Conservation (phyloP, 2,888 invertebrate genomes). For the Scelioninae gen. 1 region DNA sequence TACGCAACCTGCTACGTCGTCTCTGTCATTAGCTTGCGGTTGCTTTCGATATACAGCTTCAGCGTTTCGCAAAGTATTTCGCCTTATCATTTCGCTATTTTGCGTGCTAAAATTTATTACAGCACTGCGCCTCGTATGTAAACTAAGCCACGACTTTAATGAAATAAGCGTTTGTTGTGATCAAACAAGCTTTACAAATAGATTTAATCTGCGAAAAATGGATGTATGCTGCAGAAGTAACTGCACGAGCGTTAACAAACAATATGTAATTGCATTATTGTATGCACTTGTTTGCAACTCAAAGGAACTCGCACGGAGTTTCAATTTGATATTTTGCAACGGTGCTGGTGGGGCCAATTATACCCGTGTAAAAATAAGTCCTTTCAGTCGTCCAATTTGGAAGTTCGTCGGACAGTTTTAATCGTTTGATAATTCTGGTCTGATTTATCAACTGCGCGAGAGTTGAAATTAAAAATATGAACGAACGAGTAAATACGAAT, state of each 20-base stretch:
- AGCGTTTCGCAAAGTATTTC: constrained; percentile 25
- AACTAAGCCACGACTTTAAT: constrained; percentile 3
- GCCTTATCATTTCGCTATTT: constrained; percentile 31
- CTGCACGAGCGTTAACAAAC: constrained; percentile 14
- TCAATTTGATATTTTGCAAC: constrained; percentile 1
- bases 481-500: constrained; percentile 10
- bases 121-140: constrained; percentile 5
- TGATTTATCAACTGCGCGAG: constrained; percentile 5
- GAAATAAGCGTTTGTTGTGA: constrained; percentile 3
- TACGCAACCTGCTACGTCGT: constrained; percentile 54
- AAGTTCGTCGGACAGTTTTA: no score
- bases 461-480: constrained; percentile 13
- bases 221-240: constrained; percentile 6
- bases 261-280: constrained; percentile 16
- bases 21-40: constrained; percentile 67
- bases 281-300: constrained; percentile 11
- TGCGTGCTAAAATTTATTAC: constrained; percentile 45
- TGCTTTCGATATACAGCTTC: constrained; percentile 26
- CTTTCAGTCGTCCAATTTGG: no score
- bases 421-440: background rate
- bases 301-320: background rate
- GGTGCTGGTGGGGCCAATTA: no score
- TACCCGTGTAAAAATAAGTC: background rate
- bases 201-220: constrained; percentile 4
- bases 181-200: constrained; percentile 18